These are phyloP conservation scores for Alcis repandata DNA, from an alignment of 2,888 invertebrate genomes.

Conservation along the genomic window DNA sequence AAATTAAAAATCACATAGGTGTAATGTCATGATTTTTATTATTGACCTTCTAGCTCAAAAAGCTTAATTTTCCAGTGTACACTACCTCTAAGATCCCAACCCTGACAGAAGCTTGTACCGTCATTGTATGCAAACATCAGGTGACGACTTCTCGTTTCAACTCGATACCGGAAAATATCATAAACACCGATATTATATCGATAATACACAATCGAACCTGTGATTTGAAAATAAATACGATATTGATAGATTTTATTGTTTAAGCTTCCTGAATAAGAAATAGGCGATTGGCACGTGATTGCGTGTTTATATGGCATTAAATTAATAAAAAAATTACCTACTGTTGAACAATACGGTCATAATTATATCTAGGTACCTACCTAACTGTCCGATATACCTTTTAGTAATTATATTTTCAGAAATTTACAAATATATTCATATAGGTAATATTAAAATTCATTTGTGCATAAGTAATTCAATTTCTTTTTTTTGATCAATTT, in stretches of 20 bases:
- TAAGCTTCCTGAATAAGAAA: slow-evolving; percentile 33
- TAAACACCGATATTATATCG: slow-evolving; percentile 32
- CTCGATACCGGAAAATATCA: slow-evolving; percentile 51
- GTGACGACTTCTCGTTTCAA: slow-evolving; percentile 56
- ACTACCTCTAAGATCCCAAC: slow-evolving; percentile 29
- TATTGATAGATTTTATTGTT: slow-evolving; percentile 28
- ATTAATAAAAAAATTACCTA: background rate
- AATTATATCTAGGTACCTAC: background rate
- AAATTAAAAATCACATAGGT: too few species aligned
- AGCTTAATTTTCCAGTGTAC: slow-evolving; percentile 10
- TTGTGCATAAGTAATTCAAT: too few species aligned
- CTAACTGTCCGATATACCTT: background rate
- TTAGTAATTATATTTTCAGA: too few species aligned
- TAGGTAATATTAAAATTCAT: too few species aligned
- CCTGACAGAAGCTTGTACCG: slow-evolving; percentile 67
- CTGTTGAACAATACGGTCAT: background rate
- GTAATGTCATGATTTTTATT: too few species aligned
- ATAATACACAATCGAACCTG: slow-evolving; percentile 23
- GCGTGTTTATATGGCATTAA: slow-evolving; percentile 20
- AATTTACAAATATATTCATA: too few species aligned
- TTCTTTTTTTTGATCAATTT: too few species aligned
- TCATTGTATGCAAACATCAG: slow-evolving; percentile 82
- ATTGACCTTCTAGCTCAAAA: background rate
- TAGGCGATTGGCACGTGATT: slow-evolving; percentile 24
- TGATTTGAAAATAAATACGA: slow-evolving; percentile 27